Percentiles rank a stretch among this genome's conserved stretches.
Evolutionary conservation across 2,888 invertebrate species (phyloP).

Genomic region (Griposia aprilina): DNA sequence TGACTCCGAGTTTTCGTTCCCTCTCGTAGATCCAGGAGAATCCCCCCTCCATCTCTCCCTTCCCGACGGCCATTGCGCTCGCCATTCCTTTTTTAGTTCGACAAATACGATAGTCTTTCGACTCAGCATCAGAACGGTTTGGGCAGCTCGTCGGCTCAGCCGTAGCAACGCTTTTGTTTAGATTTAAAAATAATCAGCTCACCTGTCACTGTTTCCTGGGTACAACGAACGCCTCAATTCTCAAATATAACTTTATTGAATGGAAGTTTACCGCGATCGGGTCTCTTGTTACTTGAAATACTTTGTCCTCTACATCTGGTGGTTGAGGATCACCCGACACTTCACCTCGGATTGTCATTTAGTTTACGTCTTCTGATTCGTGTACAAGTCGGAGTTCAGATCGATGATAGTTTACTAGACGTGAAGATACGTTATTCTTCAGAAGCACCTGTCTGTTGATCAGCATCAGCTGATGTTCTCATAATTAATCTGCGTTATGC

Average conservation of each 20-base stretch:
- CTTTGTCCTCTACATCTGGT: conserved; percentile 9
- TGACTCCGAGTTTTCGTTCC: conserved; percentile 86
- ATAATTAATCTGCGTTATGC: neutral
- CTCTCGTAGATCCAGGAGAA: conserved; percentile 78
- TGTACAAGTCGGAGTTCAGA: neutral
- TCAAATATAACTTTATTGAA: conserved; percentile 62
- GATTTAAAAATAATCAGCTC: conserved; percentile 84
- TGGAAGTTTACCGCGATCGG: conserved; percentile 45
- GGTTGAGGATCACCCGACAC: neutral
- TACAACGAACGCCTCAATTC: conserved; percentile 66
- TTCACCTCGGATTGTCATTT: neutral
- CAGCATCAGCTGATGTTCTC: neutral
- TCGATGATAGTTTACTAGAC: neutral
- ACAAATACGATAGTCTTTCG: conserved; percentile 81
- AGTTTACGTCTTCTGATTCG: conserved; percentile 6
- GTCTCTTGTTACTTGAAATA: conserved; percentile 17
- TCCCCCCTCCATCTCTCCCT: conserved; percentile 72
- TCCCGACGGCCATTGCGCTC: conserved; percentile 67
- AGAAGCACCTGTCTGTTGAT: neutral
- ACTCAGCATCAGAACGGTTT: conserved; percentile 81
- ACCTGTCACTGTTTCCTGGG: conserved; percentile 77
- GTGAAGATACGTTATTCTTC: neutral
- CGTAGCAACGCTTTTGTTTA: conserved; percentile 74
- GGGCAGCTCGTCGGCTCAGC: conserved; percentile 76
- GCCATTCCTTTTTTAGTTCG: conserved; percentile 89